Base-by-base conservation (phyloP, 2,888 invertebrate species). In the Melieria omissa region DNA sequence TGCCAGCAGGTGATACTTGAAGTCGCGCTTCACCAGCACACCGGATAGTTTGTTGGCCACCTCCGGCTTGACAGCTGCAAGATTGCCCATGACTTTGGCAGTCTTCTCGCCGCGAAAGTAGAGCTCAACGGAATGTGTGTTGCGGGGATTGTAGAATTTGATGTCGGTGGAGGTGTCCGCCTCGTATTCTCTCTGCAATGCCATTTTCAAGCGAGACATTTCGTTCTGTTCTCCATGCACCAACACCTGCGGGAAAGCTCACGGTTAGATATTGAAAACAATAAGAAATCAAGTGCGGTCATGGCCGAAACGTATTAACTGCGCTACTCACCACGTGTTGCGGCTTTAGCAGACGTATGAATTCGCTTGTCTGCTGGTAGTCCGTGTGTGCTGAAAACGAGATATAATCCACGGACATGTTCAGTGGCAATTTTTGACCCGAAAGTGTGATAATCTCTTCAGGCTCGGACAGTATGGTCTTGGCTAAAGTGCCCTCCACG, bases 191-290 rank as follows among this genome's bases (percentile, higher is more conserved):
- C 99, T 89, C 82, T 95, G 93, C 65, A 99, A 88, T 0, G 98
- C 99, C 54, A 97, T 94, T 87, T 98, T 97, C 71, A 99, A 88
- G 0, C 99, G 91, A 1, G 93, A 94, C 99, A 99, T 99, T 89
- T 99, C 99, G 88, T 99, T 99, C 88, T 96, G 96, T 85, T 99
- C 99, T 0, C 99, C 99, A 86, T 99, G 99, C 0, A 99, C 99
- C 62, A 86, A 77, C 8, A 82, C 80, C 81, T 81, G 29, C 5
- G 47, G 16, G 72, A 70, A 57, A 60, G 55, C 8, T n/a, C 5
- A 14, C 4, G 9, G 29, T 65, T 54, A 14, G 54, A 9, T 47
- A 9, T 3, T 5, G n/a, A 3, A 6, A 44, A 44, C 42, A 45
- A 5, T 61, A 7, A 61, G 14, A 10, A 42, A 41, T 3, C 2